Percentiles rank a stretch among this genome's conserved stretches.
phyloP scores from a whole-genome alignment of 2,113 vertebrate species.

The Pseudopipra pipra region DNA sequence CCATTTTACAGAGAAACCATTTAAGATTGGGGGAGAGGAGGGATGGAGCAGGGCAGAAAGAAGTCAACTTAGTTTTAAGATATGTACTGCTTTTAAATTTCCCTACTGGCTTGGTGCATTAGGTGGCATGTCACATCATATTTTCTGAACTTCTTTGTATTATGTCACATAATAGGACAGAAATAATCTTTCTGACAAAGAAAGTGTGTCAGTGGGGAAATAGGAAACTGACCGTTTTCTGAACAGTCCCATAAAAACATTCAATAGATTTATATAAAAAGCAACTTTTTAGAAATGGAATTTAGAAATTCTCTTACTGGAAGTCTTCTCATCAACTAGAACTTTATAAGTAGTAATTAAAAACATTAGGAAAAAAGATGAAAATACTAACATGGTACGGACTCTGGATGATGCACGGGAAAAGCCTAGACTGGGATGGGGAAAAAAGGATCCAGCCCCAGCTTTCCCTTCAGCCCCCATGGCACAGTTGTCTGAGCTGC shows the following conservation, averaged over 20 bases:
- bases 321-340: background rate
- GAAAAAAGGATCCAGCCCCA: background rate
- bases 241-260: background rate
- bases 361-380: background rate
- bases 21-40: background rate
- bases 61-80: background rate
- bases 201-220: background rate
- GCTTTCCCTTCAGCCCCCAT: background rate
- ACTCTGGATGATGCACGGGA: background rate
- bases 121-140: constrained; percentile 32
- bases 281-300: background rate
- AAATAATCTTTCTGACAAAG: constrained; percentile 24
- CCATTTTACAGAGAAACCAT: background rate
- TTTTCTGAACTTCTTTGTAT: constrained; percentile 38
- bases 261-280: background rate
- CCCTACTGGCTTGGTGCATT: background rate
- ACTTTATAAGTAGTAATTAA: background rate
- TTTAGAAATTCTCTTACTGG: background rate
- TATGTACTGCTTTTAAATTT: background rate
- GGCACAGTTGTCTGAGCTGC: background rate
- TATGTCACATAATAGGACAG: constrained; percentile 14
- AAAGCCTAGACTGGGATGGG: background rate
- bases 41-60: background rate
- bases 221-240: constrained; percentile 6
- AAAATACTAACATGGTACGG: background rate